A percentile compares a stretch with the other conserved stretches of the same genome.
These are phyloP conservation scores for Xylota sylvarum DNA, from an alignment of 2,888 invertebrate genomes.

Conservation along the genomic window DNA sequence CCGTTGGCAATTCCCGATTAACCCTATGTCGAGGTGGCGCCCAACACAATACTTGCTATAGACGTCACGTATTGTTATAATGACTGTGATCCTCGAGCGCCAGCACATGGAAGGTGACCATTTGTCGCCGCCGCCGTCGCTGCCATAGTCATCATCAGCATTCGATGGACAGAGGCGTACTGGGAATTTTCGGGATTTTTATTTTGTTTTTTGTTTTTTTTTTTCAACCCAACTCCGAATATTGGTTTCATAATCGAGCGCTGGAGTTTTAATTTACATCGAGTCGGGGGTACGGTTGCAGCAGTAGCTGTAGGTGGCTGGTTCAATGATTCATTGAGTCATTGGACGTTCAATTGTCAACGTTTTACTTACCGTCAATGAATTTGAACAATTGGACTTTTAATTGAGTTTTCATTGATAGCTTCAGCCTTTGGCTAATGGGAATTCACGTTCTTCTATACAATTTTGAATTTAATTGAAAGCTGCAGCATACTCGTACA, in stretches of 20 bases:
- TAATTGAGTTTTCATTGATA: constrained; percentile 78
- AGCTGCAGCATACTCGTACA: constrained; percentile 25
- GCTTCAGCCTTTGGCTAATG: constrained; percentile 34
- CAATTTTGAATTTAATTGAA: constrained; percentile 72
- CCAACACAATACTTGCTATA: constrained; percentile 42
- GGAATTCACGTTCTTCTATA: constrained; percentile 36
- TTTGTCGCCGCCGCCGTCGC: constrained; percentile 64
- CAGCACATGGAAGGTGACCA: constrained; percentile 57
- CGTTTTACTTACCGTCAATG: constrained; percentile 78
- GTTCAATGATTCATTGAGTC: constrained; percentile 62
- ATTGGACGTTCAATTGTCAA: constrained; percentile 66
- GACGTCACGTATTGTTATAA: constrained; percentile 75
- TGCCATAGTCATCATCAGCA: constrained; percentile 44
- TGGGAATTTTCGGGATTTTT: constrained; percentile 61
- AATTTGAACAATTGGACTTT: constrained; percentile 78
- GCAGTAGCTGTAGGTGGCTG: constrained; percentile 14
- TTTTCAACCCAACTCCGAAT: constrained; percentile 30
- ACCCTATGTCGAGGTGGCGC: constrained; percentile 68
- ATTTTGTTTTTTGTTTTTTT: no score
- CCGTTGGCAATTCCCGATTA: constrained; percentile 75
- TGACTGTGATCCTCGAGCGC: constrained; percentile 68
- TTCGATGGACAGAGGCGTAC: constrained; percentile 38
- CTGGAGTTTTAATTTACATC: constrained; percentile 62
- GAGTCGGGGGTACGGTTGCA: not conserved
- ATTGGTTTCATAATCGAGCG: constrained; percentile 65